phyloP scores from a whole-genome alignment of 2,888 invertebrate genomes.

The Caenorhabditis zanzibari region DNA sequence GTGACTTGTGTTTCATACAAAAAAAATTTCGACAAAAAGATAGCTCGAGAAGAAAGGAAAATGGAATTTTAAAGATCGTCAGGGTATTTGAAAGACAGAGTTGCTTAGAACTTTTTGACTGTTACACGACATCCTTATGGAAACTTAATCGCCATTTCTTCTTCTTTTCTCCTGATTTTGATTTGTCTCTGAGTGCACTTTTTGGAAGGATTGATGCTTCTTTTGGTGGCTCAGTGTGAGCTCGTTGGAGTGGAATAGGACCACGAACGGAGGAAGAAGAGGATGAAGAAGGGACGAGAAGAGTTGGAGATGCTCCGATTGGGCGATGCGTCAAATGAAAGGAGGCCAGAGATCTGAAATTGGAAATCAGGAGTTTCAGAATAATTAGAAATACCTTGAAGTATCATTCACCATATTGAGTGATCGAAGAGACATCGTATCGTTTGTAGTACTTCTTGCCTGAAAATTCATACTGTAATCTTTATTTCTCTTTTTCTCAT shows the following conservation, averaged over 20 bases:
- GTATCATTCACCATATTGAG: slow-evolving; percentile 68
- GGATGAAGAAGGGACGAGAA: slow-evolving; percentile 50
- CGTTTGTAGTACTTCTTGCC: slow-evolving; percentile 56
- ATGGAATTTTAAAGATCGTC: slow-evolving; percentile 32
- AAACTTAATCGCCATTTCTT: slow-evolving; percentile 73
- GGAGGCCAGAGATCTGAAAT: slow-evolving; percentile 69
- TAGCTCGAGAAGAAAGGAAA: slow-evolving; percentile 22
- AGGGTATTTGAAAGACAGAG: slow-evolving; percentile 40
- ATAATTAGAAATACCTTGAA: slow-evolving; percentile 25
- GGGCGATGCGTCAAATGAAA: slow-evolving; percentile 69
- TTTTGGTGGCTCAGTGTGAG: slow-evolving; percentile 59
- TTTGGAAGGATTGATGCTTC: slow-evolving; percentile 62
- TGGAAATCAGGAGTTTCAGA: no score
- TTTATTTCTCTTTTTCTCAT: neutral
- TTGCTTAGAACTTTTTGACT: neutral
- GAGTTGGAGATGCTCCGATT: slow-evolving; percentile 65
- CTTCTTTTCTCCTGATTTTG: slow-evolving; percentile 69
- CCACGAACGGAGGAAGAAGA: slow-evolving; percentile 47
- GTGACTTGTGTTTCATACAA: slow-evolving; percentile 40
- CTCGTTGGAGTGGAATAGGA: slow-evolving; percentile 58
- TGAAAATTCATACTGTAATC: slow-evolving; percentile 5
- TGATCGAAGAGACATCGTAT: slow-evolving; percentile 67
- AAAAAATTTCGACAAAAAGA: neutral
- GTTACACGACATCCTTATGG: slow-evolving; percentile 61
- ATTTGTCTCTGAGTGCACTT: slow-evolving; percentile 71